A percentile compares a stretch with the other conserved stretches of the same genome.
Conservation (phyloP, 35 echinoderm and acorn worm species). For the Ophioderma brevispina region DNA sequence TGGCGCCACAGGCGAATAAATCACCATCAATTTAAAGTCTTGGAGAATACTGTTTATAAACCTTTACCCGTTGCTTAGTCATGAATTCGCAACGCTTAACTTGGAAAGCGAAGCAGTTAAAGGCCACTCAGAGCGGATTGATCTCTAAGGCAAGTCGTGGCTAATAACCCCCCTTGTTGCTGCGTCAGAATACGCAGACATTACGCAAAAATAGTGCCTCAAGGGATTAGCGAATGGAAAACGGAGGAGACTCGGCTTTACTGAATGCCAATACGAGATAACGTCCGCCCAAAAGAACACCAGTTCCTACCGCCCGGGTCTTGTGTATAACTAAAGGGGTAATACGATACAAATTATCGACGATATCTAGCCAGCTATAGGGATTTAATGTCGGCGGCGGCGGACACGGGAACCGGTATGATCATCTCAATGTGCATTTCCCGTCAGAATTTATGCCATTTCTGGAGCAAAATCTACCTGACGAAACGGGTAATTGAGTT, state of each 20-base stretch:
- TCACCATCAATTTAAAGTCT: not conserved
- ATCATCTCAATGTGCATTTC: not conserved
- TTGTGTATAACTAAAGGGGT: not conserved
- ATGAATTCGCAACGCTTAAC: not conserved
- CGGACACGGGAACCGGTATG: not conserved
- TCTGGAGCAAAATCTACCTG: not conserved
- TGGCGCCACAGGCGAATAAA: not conserved
- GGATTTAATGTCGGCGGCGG: not conserved
- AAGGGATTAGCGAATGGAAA: not conserved
- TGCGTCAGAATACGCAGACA: not conserved
- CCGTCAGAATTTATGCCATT: conserved; percentile 1
- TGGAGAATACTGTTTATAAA: not conserved
- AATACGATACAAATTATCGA: not conserved
- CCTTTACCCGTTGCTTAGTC: not conserved
- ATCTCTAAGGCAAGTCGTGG: not conserved
- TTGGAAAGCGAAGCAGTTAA: not conserved
- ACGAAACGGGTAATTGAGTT: not conserved
- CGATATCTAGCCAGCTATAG: not conserved
- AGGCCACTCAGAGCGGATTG: not conserved
- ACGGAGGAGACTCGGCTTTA: not conserved
- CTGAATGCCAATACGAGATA: not conserved
- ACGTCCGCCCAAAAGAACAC: not conserved
- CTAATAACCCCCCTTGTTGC: not conserved
- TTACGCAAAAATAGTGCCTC: not conserved
- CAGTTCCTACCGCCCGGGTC: not conserved